Percentiles rank a stretch among this genome's conserved stretches.
phyloP scores from a whole-genome alignment of 2,888 invertebrate species.

The Dasysyrphus albostriatus region DNA sequence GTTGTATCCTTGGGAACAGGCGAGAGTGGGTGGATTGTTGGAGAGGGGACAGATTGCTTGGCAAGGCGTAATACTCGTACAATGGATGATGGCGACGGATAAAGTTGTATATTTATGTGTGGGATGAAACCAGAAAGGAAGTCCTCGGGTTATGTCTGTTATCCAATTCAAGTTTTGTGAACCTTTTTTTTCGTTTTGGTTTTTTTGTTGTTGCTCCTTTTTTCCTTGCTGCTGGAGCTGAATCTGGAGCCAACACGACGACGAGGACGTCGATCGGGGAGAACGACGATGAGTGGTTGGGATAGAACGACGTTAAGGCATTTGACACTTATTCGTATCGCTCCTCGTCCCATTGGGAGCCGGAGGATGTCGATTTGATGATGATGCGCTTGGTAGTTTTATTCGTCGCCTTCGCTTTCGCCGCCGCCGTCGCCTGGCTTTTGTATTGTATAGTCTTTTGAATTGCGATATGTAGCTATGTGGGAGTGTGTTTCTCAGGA shows the following conservation, averaged over 20 bases:
- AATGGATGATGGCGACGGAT: constrained; percentile 75
- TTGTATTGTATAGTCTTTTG: constrained; percentile 37
- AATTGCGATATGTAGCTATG: constrained; percentile 42
- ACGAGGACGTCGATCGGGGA: neutral
- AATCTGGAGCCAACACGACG: constrained; percentile 19
- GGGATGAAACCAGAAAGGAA: constrained; percentile 75
- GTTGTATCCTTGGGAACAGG: constrained; percentile 68
- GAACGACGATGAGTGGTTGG: constrained; percentile 33
- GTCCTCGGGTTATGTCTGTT: constrained; percentile 76
- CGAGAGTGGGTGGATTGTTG: constrained; percentile 18
- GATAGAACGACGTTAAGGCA: constrained; percentile 56
- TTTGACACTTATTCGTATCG: constrained; percentile 74
- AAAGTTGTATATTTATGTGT: constrained; percentile 73
- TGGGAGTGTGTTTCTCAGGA: constrained; percentile 20
- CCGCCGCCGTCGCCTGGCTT: constrained; percentile 34
- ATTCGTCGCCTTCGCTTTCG: constrained; percentile 53
- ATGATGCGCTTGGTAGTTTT: constrained; percentile 72
- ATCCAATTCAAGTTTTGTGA: constrained; percentile 76
- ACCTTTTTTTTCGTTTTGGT: constrained; percentile 50
- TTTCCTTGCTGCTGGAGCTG: neutral
- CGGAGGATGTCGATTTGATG: constrained; percentile 75
- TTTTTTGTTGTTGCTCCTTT: constrained; percentile 15
- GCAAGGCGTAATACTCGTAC: constrained; percentile 39
- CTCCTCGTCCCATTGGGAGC: constrained; percentile 40
- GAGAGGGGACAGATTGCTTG: constrained; percentile 39